Base-by-base conservation (phyloP, 2,113 vertebrate species). In the Peromyscus leucopus region DNA sequence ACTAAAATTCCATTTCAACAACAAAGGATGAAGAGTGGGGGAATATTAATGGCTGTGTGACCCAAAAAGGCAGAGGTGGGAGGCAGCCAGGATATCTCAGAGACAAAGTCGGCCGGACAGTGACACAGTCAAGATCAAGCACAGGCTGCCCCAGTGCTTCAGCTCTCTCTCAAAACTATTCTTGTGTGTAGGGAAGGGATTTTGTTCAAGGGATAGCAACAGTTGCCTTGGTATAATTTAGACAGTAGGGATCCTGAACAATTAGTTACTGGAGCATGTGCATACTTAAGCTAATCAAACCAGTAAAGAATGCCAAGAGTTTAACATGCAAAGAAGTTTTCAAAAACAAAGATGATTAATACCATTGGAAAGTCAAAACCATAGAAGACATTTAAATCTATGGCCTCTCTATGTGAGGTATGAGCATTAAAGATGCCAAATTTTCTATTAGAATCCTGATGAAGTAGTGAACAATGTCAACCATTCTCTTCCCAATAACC, bases 141-240 rank as follows among this genome's bases (percentile, higher is more conserved):
- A 1, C 5, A 5, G 6, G 63, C 22, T 31, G 2, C 8, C 46
- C 5, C 61, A 12, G 10, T 51, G 48, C 39, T 15, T 2, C 2
- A 61, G 12, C 24, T 75, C 31, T 67, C 48, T 48, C 46, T 85
- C 51, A 21, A 59, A 76, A 89, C 21, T 11, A 85, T 51, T 90
- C 80, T 69, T 39, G 13, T 10, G 51, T 78, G 61, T 11, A 31
- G 5, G 10, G 33, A 89, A 76, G 4, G 13, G 7, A 39, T 76
- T 75, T 76, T 69, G 39, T 36, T 71, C 13, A 79, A 51, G 11
- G 72, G 7, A 26, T 33, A 22, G 89, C 31, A 87, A 17, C 57
- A 39, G 63, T n/a, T 87, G n/a, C 80, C 63, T 87, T 67, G 22
- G 22, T 65, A 82, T 87, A 87, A 91, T 93, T 86, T 80, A 90